Evolutionary conservation across 2,113 vertebrate species (phyloP).

Genomic region (Etheostoma cragini): DNA sequence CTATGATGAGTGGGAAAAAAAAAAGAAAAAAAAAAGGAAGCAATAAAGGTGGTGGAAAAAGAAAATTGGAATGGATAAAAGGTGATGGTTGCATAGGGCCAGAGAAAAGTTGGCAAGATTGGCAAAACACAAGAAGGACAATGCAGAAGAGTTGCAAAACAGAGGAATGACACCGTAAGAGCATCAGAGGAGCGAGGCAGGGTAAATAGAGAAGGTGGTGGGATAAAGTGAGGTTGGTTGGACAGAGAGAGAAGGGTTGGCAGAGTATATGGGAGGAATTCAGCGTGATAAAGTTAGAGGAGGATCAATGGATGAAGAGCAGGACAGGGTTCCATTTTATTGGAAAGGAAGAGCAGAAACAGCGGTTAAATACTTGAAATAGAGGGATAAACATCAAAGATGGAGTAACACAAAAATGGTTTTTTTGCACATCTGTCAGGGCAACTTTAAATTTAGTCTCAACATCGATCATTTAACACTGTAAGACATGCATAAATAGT

Average conservation of each 20-base stretch:
- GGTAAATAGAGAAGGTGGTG: background rate
- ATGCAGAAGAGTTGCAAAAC: background rate
- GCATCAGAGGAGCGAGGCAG: background rate
- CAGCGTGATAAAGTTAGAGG: background rate
- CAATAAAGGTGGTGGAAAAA: background rate
- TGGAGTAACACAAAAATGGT: background rate
- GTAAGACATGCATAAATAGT: background rate
- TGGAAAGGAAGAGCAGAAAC: background rate
- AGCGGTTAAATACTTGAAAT: background rate
- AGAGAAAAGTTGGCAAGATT: background rate
- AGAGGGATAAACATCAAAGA: too few relatives aligned
- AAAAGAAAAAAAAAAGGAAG: too few relatives aligned
- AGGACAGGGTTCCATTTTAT: background rate
- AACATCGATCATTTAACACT: background rate
- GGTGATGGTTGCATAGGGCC: background rate
- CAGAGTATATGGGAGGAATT: background rate
- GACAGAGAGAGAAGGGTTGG: background rate
- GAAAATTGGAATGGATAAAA: background rate
- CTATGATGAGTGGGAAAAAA: constrained; percentile 67
- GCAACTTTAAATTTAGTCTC: background rate
- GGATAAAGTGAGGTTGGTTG: background rate
- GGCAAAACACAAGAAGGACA: background rate
- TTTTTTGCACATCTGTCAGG: background rate
- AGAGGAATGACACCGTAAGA: too few relatives aligned
- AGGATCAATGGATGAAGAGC: background rate